Conservation (phyloP, 2,113 vertebrate species). For the Gopherus flavomarginatus region DNA sequence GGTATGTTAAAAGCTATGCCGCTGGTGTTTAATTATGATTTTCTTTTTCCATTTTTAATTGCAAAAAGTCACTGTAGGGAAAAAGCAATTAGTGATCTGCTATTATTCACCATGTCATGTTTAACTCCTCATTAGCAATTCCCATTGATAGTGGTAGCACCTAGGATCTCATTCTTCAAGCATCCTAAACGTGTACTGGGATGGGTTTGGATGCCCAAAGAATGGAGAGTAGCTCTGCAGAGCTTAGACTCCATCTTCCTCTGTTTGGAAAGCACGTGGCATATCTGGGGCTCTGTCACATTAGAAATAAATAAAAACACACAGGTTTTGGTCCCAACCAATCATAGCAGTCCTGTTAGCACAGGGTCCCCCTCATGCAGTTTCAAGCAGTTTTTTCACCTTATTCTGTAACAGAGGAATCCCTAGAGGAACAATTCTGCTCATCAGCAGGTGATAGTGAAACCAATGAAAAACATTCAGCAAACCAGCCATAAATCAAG, state of each 20-base stretch:
- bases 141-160: not conserved
- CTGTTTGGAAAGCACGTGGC: fast-evolving
- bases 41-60: conserved; percentile 48
- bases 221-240: not conserved
- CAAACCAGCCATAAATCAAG: not conserved
- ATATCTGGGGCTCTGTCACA: not conserved
- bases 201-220: not conserved
- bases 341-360: fast-evolving
- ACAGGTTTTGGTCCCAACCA: fast-evolving
- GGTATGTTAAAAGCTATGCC: not conserved
- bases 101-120: conserved; percentile 39
- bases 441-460: not conserved
- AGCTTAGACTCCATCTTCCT: not conserved
- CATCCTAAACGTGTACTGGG: not conserved
- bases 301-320: not conserved
- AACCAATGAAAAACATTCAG: not conserved
- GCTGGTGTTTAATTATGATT: conserved; percentile 44
- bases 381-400: fast-evolving
- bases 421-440: not conserved
- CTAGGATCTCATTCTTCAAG: not conserved
- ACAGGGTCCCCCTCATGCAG: fast-evolving
- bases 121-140: conserved; percentile 57
- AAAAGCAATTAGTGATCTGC: conserved; percentile 58
- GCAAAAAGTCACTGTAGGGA: conserved; percentile 43
- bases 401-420: not conserved